Conservation (phyloP, 2,888 invertebrate genomes). For the Lithosia quadra region DNA sequence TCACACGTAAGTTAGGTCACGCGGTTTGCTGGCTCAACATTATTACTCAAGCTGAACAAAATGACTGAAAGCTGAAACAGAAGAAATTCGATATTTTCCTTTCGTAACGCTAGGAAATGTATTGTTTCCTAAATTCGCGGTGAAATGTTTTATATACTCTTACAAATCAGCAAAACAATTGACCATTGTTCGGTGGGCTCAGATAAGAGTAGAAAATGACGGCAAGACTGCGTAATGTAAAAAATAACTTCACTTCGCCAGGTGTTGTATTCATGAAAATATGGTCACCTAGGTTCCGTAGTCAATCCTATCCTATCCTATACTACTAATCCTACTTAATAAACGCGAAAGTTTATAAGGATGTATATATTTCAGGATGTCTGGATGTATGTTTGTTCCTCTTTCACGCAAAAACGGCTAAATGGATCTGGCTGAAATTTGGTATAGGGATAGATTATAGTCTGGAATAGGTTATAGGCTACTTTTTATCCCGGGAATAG, state of each 20-base stretch:
- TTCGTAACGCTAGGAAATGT: constrained; percentile 48
- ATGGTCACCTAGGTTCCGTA: not conserved
- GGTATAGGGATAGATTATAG: no score
- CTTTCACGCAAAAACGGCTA: no score
- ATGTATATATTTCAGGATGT: no score
- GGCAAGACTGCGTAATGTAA: constrained; percentile 34
- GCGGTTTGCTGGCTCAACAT: constrained; percentile 30
- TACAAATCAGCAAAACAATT: constrained; percentile 68
- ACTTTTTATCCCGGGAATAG: no score
- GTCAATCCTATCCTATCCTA: no score
- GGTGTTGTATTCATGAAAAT: constrained; percentile 29
- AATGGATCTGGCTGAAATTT: no score
- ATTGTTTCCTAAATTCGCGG: constrained; percentile 55
- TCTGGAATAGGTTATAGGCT: no score
- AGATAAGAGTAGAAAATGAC: constrained; percentile 62
- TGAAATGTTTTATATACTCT: constrained; percentile 75
- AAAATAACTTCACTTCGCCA: constrained; percentile 37
- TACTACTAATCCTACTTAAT: no score
- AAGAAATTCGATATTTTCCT: constrained; percentile 55
- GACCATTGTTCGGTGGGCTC: constrained; percentile 70
- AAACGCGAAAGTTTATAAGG: no score
- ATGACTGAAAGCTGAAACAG: constrained; percentile 52
- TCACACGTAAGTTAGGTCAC: constrained; percentile 35
- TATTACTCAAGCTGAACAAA: constrained; percentile 39
- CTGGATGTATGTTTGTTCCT: no score